Evolutionary conservation across 2,113 vertebrate species (phyloP).

Genomic region (Copsychus sechellarum): DNA sequence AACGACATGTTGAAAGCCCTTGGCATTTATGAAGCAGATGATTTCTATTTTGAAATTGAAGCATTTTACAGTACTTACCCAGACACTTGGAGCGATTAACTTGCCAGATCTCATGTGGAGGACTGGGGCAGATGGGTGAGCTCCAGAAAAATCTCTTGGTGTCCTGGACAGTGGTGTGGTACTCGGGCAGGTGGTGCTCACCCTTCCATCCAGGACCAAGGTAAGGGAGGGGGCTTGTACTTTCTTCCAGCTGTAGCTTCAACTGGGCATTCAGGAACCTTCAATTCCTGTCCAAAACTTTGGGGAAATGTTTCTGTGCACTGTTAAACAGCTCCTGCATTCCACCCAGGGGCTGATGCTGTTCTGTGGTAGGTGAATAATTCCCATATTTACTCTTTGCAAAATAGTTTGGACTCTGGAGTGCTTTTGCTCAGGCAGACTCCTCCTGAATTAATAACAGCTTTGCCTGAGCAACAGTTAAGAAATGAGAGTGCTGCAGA

Average conservation of each 20-base stretch:
- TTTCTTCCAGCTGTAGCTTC: neutral
- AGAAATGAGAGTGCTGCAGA: neutral
- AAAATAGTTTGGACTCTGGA: constrained; percentile 35
- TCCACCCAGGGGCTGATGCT: constrained; percentile 55
- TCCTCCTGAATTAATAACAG: constrained; percentile 55
- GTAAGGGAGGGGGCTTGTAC: neutral
- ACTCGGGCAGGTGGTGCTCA: neutral
- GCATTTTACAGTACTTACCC: constrained; percentile 66
- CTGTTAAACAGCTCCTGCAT: constrained; percentile 48
- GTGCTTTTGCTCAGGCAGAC: constrained; percentile 31
- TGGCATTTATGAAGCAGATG: constrained; percentile 65
- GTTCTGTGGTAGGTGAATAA: constrained; percentile 64
- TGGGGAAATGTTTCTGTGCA: neutral
- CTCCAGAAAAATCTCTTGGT: constrained; percentile 1
- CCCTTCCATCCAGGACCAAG: neutral
- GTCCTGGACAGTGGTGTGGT: neutral
- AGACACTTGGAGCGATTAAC: constrained; percentile 27
- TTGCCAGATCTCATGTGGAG: constrained; percentile 62
- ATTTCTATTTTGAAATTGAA: constrained; percentile 65
- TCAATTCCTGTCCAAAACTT: constrained; percentile 8
- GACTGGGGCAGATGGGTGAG: constrained; percentile 30
- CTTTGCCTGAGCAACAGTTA: constrained; percentile 34
- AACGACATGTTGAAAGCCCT: constrained; percentile 64
- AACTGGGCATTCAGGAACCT: neutral
- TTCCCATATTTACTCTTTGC: constrained; percentile 37